These are phyloP conservation scores for Ellobium chinense DNA, from an alignment of 2,888 invertebrate species.

Conservation along the genomic window DNA sequence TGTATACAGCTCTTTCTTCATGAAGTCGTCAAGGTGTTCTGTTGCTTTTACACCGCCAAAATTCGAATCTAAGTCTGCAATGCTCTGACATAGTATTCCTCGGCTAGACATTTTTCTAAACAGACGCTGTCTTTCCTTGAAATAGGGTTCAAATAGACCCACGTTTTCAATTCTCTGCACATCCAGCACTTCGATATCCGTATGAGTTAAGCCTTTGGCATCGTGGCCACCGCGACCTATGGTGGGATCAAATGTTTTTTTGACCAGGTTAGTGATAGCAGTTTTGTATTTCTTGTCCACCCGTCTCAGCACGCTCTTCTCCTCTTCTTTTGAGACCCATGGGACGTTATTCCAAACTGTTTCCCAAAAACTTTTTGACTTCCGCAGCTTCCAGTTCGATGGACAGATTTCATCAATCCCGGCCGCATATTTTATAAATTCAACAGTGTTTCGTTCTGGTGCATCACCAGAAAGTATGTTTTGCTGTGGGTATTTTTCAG, in stretches of 20 bases:
- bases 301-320: slow-evolving; percentile 15
- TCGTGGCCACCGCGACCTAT: slow-evolving; percentile 60
- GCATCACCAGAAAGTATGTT: slow-evolving; percentile 3
- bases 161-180: slow-evolving; percentile 65
- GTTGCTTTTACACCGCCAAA: too few relatives aligned
- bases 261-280: slow-evolving; percentile 54
- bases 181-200: slow-evolving; percentile 50
- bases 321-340: neutral
- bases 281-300: slow-evolving; percentile 48
- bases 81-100: too few relatives aligned
- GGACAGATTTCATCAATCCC: slow-evolving; percentile 46
- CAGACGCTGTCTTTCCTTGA: slow-evolving; percentile 43
- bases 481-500: slow-evolving; percentile 14
- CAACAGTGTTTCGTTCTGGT: slow-evolving; percentile 43
- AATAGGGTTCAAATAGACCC: slow-evolving; percentile 56
- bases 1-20: slow-evolving; percentile 46
- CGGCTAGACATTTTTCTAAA: slow-evolving; percentile 53
- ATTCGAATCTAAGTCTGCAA: too few relatives aligned
- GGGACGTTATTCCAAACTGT: neutral
- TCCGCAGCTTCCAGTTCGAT: slow-evolving; percentile 51
- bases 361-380: neutral
- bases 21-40: neutral
- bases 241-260: slow-evolving; percentile 50
- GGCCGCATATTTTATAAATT: slow-evolving; percentile 48
- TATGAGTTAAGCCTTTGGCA: slow-evolving; percentile 43